Evolutionary conservation across 37 sponge, comb jelly and placozoan species (phyloP).

Genomic region (Beroe ovata): DNA sequence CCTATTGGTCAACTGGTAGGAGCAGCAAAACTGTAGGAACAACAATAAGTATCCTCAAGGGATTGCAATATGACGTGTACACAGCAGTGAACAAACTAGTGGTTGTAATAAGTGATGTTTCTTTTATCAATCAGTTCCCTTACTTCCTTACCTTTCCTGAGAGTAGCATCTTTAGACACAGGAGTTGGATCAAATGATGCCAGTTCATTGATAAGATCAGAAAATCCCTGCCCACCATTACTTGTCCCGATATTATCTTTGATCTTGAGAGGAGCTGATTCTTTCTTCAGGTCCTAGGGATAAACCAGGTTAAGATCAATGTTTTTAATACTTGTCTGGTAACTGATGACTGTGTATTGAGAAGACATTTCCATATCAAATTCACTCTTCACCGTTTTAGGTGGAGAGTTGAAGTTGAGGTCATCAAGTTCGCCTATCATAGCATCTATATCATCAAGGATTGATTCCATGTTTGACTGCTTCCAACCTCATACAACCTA

Average conservation of each 20-base stretch:
- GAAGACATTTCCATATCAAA: no score
- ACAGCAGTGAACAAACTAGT: no score
- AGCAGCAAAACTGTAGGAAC: no score
- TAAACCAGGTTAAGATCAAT: no score
- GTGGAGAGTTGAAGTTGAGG: conserved; percentile 19
- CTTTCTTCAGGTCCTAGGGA: conserved; percentile 44
- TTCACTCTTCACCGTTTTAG: no score
- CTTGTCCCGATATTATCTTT: conserved; percentile 29
- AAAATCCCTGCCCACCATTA: conserved; percentile 46
- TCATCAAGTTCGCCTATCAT: conserved; percentile 66
- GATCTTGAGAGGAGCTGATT: not conserved
- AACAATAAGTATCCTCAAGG: no score
- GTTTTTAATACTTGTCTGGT: no score
- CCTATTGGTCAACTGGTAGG: no score
- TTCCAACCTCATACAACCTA: not conserved
- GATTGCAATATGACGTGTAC: no score
- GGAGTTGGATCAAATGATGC: conserved; percentile 56
- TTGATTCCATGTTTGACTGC: conserved; percentile 33
- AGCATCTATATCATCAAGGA: conserved; percentile 65
- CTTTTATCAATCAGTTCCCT: no score
- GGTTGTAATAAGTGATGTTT: no score
- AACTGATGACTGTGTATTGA: no score
- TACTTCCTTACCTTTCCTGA: conserved; percentile 16
- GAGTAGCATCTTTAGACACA: not conserved
- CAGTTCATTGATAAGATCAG: conserved; percentile 46